These are phyloP conservation scores for Syngnathoides biaculeatus DNA, from an alignment of 2,113 vertebrate genomes.

Conservation along the genomic window DNA sequence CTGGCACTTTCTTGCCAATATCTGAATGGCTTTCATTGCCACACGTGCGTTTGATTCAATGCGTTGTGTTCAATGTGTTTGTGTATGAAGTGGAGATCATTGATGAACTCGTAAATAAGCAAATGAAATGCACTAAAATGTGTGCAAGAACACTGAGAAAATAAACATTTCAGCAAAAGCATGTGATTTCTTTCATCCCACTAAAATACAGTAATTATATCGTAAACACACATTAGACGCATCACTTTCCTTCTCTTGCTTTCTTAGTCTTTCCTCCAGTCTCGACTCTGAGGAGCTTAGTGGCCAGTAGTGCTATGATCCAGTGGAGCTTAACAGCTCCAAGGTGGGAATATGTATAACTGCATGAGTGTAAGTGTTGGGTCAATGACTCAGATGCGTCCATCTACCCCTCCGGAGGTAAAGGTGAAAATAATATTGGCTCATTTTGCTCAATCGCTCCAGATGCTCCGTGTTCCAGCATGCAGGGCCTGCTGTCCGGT, in stretches of 20 bases:
- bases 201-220: conserved; percentile 39
- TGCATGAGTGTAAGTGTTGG: conserved; percentile 11
- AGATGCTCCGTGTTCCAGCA: conserved; percentile 90
- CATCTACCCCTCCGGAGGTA: background rate
- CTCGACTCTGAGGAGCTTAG: conserved; percentile 26
- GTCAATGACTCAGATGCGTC: conserved; percentile 5
- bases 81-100: conserved; percentile 11
- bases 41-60: conserved; percentile 4
- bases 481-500: conserved; percentile 94
- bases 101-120: conserved; percentile 20
- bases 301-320: conserved; percentile 33
- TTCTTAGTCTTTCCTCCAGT: background rate
- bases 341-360: conserved; percentile 42
- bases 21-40: conserved; percentile 34
- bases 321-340: conserved; percentile 47
- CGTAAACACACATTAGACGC: conserved; percentile 3
- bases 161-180: conserved; percentile 10
- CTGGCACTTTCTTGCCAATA: conserved; percentile 11
- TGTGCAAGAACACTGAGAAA: conserved; percentile 23
- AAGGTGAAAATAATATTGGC: conserved; percentile 24
- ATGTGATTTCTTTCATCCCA: conserved; percentile 35
- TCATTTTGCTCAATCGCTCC: conserved; percentile 13
- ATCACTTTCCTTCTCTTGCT: background rate
- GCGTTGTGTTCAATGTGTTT: background rate
- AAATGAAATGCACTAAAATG: conserved; percentile 20